Percentiles rank a stretch among this genome's conserved stretches.
Evolutionary conservation across 2,888 invertebrate genomes (phyloP).

Genomic region (Lasioglossum villosulum): DNA sequence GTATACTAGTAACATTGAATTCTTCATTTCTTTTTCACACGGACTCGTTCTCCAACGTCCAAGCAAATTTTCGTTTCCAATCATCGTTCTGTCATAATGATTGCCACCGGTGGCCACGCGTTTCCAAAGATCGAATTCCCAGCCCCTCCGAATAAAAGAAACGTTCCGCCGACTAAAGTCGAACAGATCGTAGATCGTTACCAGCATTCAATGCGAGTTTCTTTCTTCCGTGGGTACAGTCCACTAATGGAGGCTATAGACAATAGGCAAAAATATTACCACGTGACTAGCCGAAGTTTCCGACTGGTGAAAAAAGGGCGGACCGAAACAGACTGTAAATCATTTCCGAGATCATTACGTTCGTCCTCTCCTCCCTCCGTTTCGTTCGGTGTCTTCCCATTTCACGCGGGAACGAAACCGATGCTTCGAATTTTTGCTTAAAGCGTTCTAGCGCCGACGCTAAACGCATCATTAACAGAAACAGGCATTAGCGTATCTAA

Average conservation of each 20-base stretch:
- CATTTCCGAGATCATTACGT: slow-evolving; percentile 60
- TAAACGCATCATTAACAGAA: neutral
- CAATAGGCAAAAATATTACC: slow-evolving; percentile 51
- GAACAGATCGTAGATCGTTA: slow-evolving; percentile 7
- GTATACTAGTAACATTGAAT: neutral
- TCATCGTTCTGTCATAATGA: neutral
- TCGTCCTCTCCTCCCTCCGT: neutral
- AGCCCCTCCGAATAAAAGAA: neutral
- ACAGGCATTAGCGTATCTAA: no score
- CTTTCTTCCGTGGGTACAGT: neutral
- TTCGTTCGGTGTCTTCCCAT: slow-evolving; percentile 27
- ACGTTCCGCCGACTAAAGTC: slow-evolving; percentile 6
- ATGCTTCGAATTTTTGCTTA: neutral
- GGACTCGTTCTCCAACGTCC: neutral
- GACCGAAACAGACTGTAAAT: slow-evolving; percentile 51
- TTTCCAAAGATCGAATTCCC: neutral
- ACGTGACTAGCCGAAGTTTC: slow-evolving; percentile 47
- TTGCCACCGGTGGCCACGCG: neutral
- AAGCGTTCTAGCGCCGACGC: neutral
- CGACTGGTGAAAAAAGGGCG: slow-evolving; percentile 19
- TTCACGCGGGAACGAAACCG: slow-evolving; percentile 31
- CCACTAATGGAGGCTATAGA: slow-evolving; percentile 41
- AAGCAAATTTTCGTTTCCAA: neutral
- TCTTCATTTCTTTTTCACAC: neutral
- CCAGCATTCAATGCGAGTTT: neutral